Percentiles rank a stretch among this genome's conserved stretches.
Conservation (phyloP, 1,140 invertebrate species). For the Drosophila mojavensis region DNA sequence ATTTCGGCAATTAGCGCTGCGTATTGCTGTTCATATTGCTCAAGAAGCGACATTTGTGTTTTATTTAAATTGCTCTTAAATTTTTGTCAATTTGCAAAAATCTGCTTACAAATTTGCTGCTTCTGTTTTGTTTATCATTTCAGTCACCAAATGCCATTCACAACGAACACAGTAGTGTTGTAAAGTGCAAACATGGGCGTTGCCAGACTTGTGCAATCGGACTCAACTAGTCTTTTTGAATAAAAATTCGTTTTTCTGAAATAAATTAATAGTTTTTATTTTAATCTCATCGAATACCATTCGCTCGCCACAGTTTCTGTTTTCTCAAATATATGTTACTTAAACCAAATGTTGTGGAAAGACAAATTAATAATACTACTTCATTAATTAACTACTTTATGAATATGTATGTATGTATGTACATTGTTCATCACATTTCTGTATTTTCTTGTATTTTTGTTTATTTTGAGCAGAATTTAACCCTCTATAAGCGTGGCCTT, state of each 20-base stretch:
- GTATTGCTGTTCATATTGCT: constrained; percentile 94
- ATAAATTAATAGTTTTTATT: constrained; percentile 67
- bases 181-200: constrained; percentile 4
- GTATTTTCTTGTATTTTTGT: constrained; percentile 46
- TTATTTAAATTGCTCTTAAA: background rate
- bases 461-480: constrained; percentile 17
- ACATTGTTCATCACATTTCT: constrained; percentile 76
- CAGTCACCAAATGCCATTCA: constrained; percentile 36
- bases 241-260: constrained; percentile 17
- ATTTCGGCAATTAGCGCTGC: constrained; percentile 92
- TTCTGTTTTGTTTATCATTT: constrained; percentile 49
- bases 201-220: constrained; percentile 15
- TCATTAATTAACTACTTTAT: constrained; percentile 44
- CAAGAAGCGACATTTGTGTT: constrained; percentile 87
- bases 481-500: constrained; percentile 66
- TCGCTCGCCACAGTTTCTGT: constrained; percentile 24
- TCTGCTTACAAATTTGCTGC: constrained; percentile 20
- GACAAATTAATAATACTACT: constrained; percentile 66
- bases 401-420: constrained; percentile 54
- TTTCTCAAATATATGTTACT: constrained; percentile 10
- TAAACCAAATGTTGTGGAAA: constrained; percentile 34
- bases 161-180: constrained; percentile 29
- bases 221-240: background rate
- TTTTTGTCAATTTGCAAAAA: constrained; percentile 9
- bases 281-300: constrained; percentile 47